These are phyloP conservation scores for Epizoanthus scotinus DNA, from an alignment of 92 coral and sea anemone genomes.

Conservation along the genomic window DNA sequence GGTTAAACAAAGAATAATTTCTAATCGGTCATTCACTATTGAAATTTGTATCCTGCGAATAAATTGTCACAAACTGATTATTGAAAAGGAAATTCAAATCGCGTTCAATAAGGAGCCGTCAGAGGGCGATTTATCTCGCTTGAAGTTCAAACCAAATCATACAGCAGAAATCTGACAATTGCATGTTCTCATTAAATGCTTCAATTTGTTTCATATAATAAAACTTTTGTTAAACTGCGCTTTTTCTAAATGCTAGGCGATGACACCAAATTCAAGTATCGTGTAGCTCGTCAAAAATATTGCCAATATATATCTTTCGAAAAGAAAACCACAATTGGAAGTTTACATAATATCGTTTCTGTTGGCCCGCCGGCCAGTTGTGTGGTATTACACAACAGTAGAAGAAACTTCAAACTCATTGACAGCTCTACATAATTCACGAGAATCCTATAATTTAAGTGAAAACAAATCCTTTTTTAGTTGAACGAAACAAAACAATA, in stretches of 20 bases:
- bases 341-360: neutral
- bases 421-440: constrained; percentile 6
- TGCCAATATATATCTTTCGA: too few species aligned
- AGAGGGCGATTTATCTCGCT: too few species aligned
- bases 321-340: neutral
- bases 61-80: neutral
- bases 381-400: neutral
- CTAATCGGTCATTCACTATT: neutral
- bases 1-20: neutral
- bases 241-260: neutral
- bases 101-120: neutral
- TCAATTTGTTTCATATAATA: neutral
- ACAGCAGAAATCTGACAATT: neutral
- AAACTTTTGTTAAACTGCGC: constrained; percentile 9
- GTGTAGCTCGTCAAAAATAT: neutral
- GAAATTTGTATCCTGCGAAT: neutral
- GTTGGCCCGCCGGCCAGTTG: neutral
- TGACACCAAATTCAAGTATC: neutral
- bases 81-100: constrained; percentile 1
- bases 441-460: neutral
- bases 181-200: neutral
- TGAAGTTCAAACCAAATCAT: neutral
- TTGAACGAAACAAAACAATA: neutral
- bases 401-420: neutral
- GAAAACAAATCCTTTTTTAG: constrained; percentile 18